Conservation (phyloP, 1,140 invertebrate species). For the Gryllus bimaculatus region DNA sequence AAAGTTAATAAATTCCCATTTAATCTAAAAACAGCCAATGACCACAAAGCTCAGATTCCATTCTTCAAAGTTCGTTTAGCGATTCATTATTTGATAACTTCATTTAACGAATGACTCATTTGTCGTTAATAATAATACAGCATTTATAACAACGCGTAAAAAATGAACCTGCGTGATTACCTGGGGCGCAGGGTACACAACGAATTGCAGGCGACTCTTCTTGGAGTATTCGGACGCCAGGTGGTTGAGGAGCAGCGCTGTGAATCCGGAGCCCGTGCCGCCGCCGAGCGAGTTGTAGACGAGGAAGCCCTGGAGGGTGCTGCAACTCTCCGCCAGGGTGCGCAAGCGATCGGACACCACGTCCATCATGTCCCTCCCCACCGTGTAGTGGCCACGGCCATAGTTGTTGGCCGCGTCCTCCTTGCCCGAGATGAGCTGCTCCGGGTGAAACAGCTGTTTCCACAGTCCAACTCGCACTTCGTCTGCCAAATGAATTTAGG, state of each 20-base stretch:
- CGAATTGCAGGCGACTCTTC: conserved; percentile 42
- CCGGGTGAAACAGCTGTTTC: conserved; percentile 52
- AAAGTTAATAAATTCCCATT: too few species aligned
- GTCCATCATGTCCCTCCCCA: conserved; percentile 37
- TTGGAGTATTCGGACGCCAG: conserved; percentile 69
- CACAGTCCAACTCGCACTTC: conserved; percentile 57
- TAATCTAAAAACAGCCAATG: too few species aligned
- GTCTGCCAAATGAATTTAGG: conserved; percentile 31
- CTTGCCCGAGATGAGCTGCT: conserved; percentile 57
- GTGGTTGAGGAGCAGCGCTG: conserved; percentile 70
- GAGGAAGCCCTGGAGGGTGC: conserved; percentile 59
- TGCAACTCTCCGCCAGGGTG: conserved; percentile 48
- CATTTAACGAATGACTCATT: too few species aligned
- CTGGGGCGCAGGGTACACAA: conserved; percentile 67
- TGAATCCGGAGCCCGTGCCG: conserved; percentile 75
- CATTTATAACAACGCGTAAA: too few species aligned
- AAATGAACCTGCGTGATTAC: background rate
- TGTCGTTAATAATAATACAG: too few species aligned
- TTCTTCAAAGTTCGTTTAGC: too few species aligned
- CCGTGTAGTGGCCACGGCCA: conserved; percentile 50
- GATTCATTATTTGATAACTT: too few species aligned
- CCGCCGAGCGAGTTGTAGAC: conserved; percentile 75
- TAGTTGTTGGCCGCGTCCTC: conserved; percentile 44
- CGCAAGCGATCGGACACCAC: conserved; percentile 34
- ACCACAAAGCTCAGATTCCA: too few species aligned